A percentile compares a stretch with the other conserved stretches of the same genome.
Evolutionary conservation across 35 echinoderm and acorn worm genomes (phyloP).

Genomic region (Anneissia japonica): DNA sequence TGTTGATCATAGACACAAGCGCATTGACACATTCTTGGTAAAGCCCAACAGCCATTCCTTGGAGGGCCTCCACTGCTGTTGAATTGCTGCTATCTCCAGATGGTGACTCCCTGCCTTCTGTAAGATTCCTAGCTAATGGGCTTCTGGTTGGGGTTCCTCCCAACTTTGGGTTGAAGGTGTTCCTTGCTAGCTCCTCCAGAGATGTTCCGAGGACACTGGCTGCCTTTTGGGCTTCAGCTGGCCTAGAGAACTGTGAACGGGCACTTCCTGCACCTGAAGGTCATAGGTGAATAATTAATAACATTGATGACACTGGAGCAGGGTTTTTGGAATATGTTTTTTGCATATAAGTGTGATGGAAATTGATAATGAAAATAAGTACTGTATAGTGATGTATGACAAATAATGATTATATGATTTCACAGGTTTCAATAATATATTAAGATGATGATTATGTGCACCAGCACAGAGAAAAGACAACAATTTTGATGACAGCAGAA

Average conservation of each 20-base stretch:
- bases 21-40: conserved; percentile 93
- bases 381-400: too few species aligned
- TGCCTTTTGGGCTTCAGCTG: conserved; percentile 78
- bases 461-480: too few species aligned
- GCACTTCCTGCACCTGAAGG: conserved; percentile 48
- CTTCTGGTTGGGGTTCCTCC: conserved; percentile 53
- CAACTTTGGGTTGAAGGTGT: conserved; percentile 68
- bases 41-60: conserved; percentile 85
- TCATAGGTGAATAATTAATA: neutral
- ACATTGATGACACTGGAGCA: too few species aligned
- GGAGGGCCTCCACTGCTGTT: conserved; percentile 55
- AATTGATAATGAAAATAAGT: too few species aligned
- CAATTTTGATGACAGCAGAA: too few species aligned
- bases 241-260: conserved; percentile 76
- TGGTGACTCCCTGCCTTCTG: conserved; percentile 11
- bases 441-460: too few species aligned
- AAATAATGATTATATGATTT: too few species aligned
- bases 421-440: too few species aligned
- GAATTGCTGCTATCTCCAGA: neutral
- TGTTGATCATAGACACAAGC: conserved; percentile 75
- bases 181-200: conserved; percentile 66
- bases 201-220: conserved; percentile 63
- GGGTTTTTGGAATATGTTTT: too few species aligned
- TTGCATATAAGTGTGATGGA: too few species aligned
- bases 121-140: conserved; percentile 23